Evolutionary conservation across 1,140 invertebrate species (phyloP), one percentile per base, ranked within the genome.

Genomic region (Tachypleus tridentatus): DNA sequence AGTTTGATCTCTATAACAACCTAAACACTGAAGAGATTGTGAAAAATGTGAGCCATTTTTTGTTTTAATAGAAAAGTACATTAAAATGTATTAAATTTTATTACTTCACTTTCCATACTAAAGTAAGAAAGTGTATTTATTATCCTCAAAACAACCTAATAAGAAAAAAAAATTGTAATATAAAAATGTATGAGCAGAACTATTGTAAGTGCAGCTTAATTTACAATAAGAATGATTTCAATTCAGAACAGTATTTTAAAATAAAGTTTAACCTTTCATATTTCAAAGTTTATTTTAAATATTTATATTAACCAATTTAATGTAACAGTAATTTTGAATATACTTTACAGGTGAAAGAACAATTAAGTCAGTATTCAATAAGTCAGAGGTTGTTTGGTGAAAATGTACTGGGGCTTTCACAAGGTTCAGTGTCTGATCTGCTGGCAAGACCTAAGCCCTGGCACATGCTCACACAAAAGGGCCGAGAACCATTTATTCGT

Each of bases 331-430:
- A 29, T 29, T 29, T 29, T 29, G 29, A 29, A 29, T 29, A 29
- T 29, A 29, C 9, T 56, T 49, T 60, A 3, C 29, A 68, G 67
- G 67, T 68, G n/a, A 98, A 98, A 79, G 96, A 99, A 78, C 92
- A 95, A 69, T 80, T 99, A 58, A 96, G 91, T 72, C 93, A 98
- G 78, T 98, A 98, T 80, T 98, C 94, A 62, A 98, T 99, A 72
- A 98, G 94, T 66, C 97, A 99, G 79, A 83, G 97, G 65, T 80
- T 99, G 54, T 99, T 99, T 76, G 97, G 97, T n/a, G 97, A 99
- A 76, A 93, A 89, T 3, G 94, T 99, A 7, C 80, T 99, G 52
- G 97, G 97, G 1, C 79, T 99, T 56, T 98, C 94, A 0, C 92
- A 97, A 76, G 94, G 94, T 9, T 94, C 91, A 0, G 94, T 98